These are phyloP conservation scores for Hydra vulgaris DNA, from an alignment of 30 jellyfish, hydroid and myxozoan species.

Conservation along the genomic window DNA sequence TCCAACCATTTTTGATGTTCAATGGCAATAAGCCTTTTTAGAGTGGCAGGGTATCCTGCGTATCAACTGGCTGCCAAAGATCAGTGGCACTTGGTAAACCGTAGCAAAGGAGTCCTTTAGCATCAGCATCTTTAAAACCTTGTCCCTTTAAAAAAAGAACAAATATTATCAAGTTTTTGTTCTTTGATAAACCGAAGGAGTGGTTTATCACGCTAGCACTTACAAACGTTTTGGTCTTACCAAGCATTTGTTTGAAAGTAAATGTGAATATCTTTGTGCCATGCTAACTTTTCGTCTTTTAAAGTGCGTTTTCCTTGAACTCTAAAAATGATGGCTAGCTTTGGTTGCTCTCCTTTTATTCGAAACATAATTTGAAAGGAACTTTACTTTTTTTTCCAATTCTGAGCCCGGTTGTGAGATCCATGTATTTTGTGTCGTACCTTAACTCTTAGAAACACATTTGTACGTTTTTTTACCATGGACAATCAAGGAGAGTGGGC, in stretches of 20 bases:
- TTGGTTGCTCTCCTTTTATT: too few species aligned
- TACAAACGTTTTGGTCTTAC: slow-evolving; percentile 40
- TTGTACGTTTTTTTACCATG: slow-evolving; percentile 21
- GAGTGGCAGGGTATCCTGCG: slow-evolving; percentile 32
- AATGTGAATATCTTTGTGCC: slow-evolving; percentile 48
- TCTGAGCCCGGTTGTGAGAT: slow-evolving; percentile 16
- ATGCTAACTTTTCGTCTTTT: slow-evolving; percentile 39
- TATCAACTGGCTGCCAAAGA: too few species aligned
- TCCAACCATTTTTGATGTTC: slow-evolving; percentile 35
- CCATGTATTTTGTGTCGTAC: slow-evolving; percentile 2
- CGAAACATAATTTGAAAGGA: slow-evolving; percentile 37
- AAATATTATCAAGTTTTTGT: not conserved
- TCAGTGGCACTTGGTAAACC: slow-evolving; percentile 51
- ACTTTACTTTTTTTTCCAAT: slow-evolving; percentile 42
- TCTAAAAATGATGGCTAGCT: slow-evolving; percentile 40
- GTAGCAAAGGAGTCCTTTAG: slow-evolving; percentile 28
- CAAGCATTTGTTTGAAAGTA: slow-evolving; percentile 39
- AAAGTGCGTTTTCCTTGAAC: slow-evolving; percentile 49
- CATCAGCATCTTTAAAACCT: not conserved
- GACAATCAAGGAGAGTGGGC: slow-evolving; percentile 20
- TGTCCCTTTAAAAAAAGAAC: slow-evolving; percentile 5
- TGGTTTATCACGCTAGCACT: slow-evolving; percentile 28
- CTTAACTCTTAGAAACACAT: slow-evolving; percentile 1
- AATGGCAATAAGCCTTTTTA: slow-evolving; percentile 8
- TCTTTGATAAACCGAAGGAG: slow-evolving; percentile 29